A percentile compares a stretch with the other conserved stretches of the same genome.
phyloP scores from a whole-genome alignment of 2,113 vertebrate genomes.

The Gnathonemus echidnorhynchus region DNA sequence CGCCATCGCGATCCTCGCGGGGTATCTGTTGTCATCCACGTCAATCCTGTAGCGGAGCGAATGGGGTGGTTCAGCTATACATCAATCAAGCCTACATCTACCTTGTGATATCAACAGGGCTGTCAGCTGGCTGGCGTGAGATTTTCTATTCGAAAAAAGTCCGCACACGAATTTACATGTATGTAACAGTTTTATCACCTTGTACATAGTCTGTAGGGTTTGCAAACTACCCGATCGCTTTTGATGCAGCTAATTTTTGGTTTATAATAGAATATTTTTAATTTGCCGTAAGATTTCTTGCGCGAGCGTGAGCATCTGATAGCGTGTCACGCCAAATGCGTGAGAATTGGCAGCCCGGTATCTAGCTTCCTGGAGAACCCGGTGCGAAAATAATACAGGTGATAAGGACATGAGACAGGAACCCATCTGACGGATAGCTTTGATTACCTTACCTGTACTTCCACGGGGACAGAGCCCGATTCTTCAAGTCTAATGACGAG shows the following conservation, averaged over 20 bases:
- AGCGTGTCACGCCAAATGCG: too few species aligned
- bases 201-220: too few species aligned
- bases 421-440: not conserved
- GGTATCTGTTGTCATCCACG: constrained; percentile 50
- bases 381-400: not conserved
- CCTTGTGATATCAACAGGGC: not conserved
- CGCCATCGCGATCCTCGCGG: constrained; percentile 53
- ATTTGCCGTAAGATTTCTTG: too few species aligned
- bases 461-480: constrained; percentile 79
- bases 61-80: not conserved
- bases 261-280: too few species aligned
- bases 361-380: not conserved
- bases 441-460: constrained; percentile 49
- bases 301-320: too few species aligned
- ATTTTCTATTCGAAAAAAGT: too few species aligned
- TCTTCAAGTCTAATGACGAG: not conserved
- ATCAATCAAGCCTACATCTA: not conserved
- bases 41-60: constrained; percentile 45
- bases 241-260: too few species aligned
- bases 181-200: too few species aligned
- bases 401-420: not conserved
- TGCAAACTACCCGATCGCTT: too few species aligned
- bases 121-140: too few species aligned
- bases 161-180: too few species aligned
- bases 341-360: too few species aligned